Percentiles rank a stretch among this genome's conserved stretches.
These are phyloP conservation scores for Liolophura sinensis DNA, from an alignment of 1,140 invertebrate species.

Conservation along the genomic window DNA sequence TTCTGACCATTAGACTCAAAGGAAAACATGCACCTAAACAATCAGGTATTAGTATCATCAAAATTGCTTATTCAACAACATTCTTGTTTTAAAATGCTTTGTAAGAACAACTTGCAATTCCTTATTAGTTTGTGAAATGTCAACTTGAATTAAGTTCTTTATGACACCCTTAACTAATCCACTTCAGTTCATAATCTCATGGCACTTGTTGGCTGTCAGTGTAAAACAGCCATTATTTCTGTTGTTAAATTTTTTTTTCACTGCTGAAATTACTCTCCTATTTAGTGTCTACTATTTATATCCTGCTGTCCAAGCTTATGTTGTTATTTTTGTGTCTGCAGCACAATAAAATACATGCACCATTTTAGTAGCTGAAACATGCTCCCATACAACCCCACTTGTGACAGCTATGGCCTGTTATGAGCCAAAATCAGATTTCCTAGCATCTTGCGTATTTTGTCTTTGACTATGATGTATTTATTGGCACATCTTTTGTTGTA, in stretches of 20 bases:
- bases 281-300: neutral
- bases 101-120: neutral
- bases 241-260: neutral
- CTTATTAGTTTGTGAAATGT: neutral
- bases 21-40: constrained; percentile 28
- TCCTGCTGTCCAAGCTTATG: neutral
- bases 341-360: too few relatives aligned
- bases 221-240: neutral
- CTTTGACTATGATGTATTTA: too few relatives aligned
- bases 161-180: neutral
- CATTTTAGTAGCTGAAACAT: too few relatives aligned
- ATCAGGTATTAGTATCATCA: constrained; percentile 17
- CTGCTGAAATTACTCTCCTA: too few relatives aligned
- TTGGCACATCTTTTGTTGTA: constrained; percentile 23
- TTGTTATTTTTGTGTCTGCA: too few relatives aligned
- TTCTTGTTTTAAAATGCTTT: too few relatives aligned
- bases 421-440: too few relatives aligned
- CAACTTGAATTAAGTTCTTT: neutral
- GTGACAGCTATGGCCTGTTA: too few relatives aligned
- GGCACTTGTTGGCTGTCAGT: neutral
- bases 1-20: constrained; percentile 59
- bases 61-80: too few relatives aligned
- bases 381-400: too few relatives aligned
- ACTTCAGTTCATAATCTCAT: neutral
- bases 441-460: too few relatives aligned